Evolutionary conservation across 1,140 invertebrate genomes (phyloP), one percentile per base, ranked within the genome.

Genomic region (Diabrotica virgifera): DNA sequence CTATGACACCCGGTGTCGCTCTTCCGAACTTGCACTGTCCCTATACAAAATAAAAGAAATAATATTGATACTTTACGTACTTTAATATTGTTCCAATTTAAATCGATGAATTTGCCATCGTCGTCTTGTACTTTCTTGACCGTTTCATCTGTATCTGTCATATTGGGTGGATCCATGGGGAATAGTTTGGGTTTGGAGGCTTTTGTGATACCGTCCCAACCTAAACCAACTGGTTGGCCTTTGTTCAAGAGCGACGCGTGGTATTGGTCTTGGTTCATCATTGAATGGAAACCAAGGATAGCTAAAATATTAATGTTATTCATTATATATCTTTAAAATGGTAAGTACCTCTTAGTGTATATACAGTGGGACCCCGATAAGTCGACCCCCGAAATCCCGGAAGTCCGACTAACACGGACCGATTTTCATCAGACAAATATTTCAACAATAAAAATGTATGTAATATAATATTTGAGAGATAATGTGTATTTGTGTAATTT

Each of bases 181-280:
- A 89, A 91, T 71, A 91, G 83, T 87, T 97, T 97, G 64, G 90
- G 92, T 82, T 93, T 89, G 72, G 95, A 91, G 63, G 94, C 92
- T 84, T 96, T 97, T 8, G 96, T 98, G 70, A 96, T 90, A 71
- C 94, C 95, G 77, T 94, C 92, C 92, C 92, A 95, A 63, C 92
- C 92, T 63, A 94, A 81, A 55, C 91, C 91, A 66, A 93, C 85
- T 0, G 91, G 91, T 78, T 95, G 92, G 13, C 91, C 92, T 81
- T 95, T 95, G 82, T 96, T 96, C 63, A 94, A 79, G 57, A 96
- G 80, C 51, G 96, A 97, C 59, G 96, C 96, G 82, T 99, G 95
- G 81, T 98, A 99, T 81, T 99, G 97, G 79, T 98, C 96, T 85
- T 99, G 97, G 82, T 98, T 99, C 89, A 99, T 93, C 93, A 99